phyloP scores from a whole-genome alignment of 2,113 vertebrate species.

The Pelecanus crispus region DNA sequence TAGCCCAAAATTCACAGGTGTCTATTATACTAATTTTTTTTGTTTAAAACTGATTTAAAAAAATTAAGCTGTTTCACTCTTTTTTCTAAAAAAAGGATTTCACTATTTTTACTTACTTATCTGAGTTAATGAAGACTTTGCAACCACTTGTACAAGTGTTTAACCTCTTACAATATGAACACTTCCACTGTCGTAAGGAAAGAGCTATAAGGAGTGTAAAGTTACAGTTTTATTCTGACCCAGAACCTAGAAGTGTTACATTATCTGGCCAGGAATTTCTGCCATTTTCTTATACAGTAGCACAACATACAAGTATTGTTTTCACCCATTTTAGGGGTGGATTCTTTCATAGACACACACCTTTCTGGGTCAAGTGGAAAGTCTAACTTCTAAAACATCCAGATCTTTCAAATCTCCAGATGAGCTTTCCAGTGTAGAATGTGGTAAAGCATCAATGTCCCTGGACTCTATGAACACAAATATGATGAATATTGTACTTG shows the following conservation, averaged over 20 bases:
- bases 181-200: background rate
- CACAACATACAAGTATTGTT: background rate
- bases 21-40: background rate
- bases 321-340: background rate
- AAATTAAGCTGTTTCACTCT: background rate
- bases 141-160: background rate
- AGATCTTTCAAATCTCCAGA: background rate
- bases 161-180: background rate
- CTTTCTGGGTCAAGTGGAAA: background rate
- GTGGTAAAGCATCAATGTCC: background rate
- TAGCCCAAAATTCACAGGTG: background rate
- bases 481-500: background rate
- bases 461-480: background rate
- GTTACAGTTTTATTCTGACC: background rate
- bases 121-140: background rate
- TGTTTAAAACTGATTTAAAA: background rate
- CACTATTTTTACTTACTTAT: background rate
- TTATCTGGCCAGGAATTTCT: background rate
- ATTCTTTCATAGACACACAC: background rate
- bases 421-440: background rate
- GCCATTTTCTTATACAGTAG: background rate
- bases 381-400: background rate
- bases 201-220: background rate
- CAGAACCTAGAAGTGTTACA: background rate
- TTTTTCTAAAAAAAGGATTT: background rate